phyloP scores from a whole-genome alignment of 2,888 invertebrate species.

The Acanthococcus lagerstroemiae region DNA sequence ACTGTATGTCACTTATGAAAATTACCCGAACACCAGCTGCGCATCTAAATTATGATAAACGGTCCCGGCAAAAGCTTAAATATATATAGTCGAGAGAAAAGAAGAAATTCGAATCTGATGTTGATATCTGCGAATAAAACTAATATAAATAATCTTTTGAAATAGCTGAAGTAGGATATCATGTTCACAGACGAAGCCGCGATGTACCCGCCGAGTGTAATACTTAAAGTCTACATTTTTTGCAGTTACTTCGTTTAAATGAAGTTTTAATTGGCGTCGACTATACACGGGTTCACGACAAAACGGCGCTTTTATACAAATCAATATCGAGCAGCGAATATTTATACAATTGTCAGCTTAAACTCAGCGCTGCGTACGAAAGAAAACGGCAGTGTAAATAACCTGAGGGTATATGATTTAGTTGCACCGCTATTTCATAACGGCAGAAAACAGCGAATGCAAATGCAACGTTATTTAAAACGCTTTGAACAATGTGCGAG shows the following conservation, averaged over 20 bases:
- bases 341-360: no score
- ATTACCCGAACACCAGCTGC: conserved; percentile 12
- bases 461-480: background rate
- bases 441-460: background rate
- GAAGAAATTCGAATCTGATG: background rate
- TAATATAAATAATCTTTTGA: background rate
- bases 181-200: background rate
- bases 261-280: background rate
- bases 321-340: no score
- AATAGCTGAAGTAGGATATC: background rate
- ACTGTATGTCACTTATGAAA: conserved; percentile 7
- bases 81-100: background rate
- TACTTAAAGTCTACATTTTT: background rate
- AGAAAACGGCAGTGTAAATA: no score
- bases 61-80: conserved; percentile 11
- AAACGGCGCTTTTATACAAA: no score
- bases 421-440: background rate
- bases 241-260: background rate
- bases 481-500: background rate
- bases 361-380: no score
- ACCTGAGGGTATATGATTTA: background rate
- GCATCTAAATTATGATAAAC: conserved; percentile 8
- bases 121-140: background rate
- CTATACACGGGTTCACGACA: no score
- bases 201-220: background rate